These are phyloP conservation scores for Coracopsis vasa DNA, from an alignment of 2,113 vertebrate species.

Conservation along the genomic window DNA sequence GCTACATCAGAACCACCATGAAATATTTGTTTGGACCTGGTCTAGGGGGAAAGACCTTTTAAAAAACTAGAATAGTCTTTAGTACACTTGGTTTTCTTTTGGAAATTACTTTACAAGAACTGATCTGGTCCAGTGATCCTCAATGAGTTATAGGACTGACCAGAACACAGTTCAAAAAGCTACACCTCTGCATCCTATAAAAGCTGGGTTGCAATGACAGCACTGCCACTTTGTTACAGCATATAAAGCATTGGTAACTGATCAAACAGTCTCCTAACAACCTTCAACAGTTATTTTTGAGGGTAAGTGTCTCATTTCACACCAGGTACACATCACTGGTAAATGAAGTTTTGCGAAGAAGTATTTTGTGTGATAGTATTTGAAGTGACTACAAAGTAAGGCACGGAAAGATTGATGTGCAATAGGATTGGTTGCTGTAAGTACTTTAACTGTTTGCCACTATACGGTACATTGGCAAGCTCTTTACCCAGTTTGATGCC, in stretches of 20 bases:
- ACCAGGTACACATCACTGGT: neutral
- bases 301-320: constrained; percentile 3
- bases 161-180: neutral
- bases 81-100: neutral
- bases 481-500: neutral
- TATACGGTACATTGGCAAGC: neutral
- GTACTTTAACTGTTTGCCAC: neutral
- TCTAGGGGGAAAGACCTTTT: neutral
- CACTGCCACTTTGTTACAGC: neutral
- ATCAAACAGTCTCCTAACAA: neutral
- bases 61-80: neutral
- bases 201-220: neutral
- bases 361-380: neutral
- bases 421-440: neutral
- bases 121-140: neutral
- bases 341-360: constrained; percentile 17
- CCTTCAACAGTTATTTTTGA: neutral
- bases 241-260: neutral
- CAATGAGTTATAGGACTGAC: neutral
- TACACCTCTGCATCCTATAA: neutral
- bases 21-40: neutral
- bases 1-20: neutral
- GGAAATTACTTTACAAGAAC: neutral
- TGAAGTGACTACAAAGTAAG: constrained; percentile 29
- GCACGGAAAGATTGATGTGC: neutral